Evolutionary conservation across 2,888 invertebrate genomes (phyloP), one percentile per base, ranked within the genome.

Genomic region (Cyaniris semiargus): DNA sequence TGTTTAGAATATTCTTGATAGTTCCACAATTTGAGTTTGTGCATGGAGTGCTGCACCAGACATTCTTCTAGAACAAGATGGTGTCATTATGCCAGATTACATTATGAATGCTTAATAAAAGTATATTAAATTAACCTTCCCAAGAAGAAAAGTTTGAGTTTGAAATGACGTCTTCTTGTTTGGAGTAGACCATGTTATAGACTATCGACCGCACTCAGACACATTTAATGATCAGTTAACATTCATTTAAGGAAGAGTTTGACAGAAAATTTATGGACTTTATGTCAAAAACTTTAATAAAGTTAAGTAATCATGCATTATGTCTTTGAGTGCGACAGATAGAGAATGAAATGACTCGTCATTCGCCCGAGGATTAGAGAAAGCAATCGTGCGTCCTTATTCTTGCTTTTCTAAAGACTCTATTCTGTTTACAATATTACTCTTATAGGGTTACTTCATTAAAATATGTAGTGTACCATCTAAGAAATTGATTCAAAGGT

Each of bases 41-140:
- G 66, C 66, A 66, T 66, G 66, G 66, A 27, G 66, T 27, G 27
- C 60, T 23, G 23, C 23, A 23, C 60, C 60, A 60, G 23, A 60
- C 23, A 60, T 4, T 60, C 60, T 21, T 60, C 23, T 1, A 13
- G 13, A 23, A 60, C 23, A 60, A 60, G 23, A 13, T 21, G 60
- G 13, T 23, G 60, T 60, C 60, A 60, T 10, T 3, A 8, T 58
- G 21, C 8, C 8, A 58, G 58, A 58, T 21, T 56, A 7, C 6
- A 56, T n/a, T 5, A 56, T 38, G 15, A 53, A 53, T 18, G 3
- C 18, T 7, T 6, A 56, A 6, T 34, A 5, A 34, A 34, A 34
- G 34, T 34, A 34, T 38, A 38, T 38, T 10, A 38, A 38, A 38
- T 38, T 38, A 38, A 10, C 0, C 10, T 38, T 38, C 3, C 38